phyloP scores from a whole-genome alignment of 2,888 invertebrate species.

The Drosophila diplacantha region DNA sequence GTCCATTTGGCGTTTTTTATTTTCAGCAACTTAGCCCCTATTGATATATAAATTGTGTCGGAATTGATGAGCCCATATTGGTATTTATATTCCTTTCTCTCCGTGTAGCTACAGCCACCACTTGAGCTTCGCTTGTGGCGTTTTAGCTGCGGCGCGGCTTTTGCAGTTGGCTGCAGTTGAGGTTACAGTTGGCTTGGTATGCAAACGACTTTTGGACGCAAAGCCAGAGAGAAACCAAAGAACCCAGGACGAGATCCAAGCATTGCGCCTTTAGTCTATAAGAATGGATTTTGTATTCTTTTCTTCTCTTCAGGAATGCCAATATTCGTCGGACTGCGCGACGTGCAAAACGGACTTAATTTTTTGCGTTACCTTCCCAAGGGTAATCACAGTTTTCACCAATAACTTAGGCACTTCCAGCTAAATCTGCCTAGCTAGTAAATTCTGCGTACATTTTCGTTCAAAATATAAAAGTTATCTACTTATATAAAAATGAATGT shows the following conservation, averaged over 20 bases:
- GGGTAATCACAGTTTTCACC: neutral
- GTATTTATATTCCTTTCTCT: neutral
- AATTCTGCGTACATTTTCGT: no score
- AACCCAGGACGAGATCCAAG: conserved; percentile 16
- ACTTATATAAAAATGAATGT: no score
- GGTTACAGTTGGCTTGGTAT: conserved; percentile 47
- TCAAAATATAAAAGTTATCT: no score
- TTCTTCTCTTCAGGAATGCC: conserved; percentile 32
- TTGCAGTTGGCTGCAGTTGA: conserved; percentile 11
- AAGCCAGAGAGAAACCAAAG: conserved; percentile 18
- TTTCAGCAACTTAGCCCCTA: neutral
- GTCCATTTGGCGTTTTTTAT: no score
- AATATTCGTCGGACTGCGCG: conserved; percentile 12
- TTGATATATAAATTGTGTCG: neutral
- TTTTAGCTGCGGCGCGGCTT: conserved; percentile 12
- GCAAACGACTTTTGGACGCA: conserved; percentile 48
- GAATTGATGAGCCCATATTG: neutral
- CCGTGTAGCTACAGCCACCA: conserved; percentile 14
- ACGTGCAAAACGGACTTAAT: conserved; percentile 5
- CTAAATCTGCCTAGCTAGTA: no score
- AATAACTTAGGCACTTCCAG: neutral
- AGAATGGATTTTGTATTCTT: conserved; percentile 47
- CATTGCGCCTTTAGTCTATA: conserved; percentile 58
- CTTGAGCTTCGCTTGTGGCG: conserved; percentile 13
- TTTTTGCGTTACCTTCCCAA: conserved; percentile 1